Evolutionary conservation across 2,888 invertebrate genomes (phyloP).

Genomic region (Yponomeuta evonymella): DNA sequence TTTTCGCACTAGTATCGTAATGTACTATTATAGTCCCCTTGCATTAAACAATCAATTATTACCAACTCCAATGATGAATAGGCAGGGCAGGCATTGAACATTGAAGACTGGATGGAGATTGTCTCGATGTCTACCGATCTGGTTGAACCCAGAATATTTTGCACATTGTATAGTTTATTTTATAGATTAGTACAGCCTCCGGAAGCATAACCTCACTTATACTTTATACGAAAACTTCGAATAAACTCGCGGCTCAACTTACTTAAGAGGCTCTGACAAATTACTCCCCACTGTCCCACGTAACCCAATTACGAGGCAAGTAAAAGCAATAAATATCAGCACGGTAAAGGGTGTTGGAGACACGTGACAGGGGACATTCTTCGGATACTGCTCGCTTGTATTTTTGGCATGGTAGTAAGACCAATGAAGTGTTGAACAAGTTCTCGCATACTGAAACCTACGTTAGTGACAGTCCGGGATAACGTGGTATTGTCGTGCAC

Average conservation of each 20-base stretch:
- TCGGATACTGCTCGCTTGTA: neutral
- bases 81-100: too few species aligned
- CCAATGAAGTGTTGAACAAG: neutral
- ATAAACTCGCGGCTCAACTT: conserved; percentile 11
- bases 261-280: conserved; percentile 46
- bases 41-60: too few species aligned
- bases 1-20: too few species aligned
- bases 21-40: too few species aligned
- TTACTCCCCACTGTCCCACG: conserved; percentile 52
- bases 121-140: neutral
- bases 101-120: too few species aligned
- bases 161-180: neutral
- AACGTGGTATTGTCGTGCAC: too few species aligned
- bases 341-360: conserved; percentile 19
- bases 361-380: neutral
- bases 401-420: neutral
- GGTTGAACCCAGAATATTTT: neutral
- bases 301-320: conserved; percentile 62
- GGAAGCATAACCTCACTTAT: neutral
- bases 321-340: conserved; percentile 49
- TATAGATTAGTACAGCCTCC: neutral
- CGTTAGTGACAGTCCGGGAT: too few species aligned
- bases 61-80: too few species aligned
- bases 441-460: too few species aligned
- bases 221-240: neutral